Evolutionary conservation across 2,797 vertebrate species (phyloP), one percentile per base, ranked within the genome.

Genomic region (Sebastes minor): DNA sequence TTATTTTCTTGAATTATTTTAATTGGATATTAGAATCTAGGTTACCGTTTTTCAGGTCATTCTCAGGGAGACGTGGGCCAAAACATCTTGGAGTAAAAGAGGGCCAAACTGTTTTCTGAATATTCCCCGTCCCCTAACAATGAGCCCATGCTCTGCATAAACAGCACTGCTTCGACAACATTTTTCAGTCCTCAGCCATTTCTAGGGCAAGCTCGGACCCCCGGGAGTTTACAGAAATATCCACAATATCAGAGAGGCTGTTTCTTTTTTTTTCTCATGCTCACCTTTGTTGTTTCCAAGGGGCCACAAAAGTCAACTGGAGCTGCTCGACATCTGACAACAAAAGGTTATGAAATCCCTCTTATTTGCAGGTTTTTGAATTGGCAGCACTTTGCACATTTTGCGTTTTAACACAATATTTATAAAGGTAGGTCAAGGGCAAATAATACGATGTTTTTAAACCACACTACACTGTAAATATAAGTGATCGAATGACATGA

Each of bases 101-200:
- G 84, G 88, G 81, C 75, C 84, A 90, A 91, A 90, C 81, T 82
- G 85, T 89, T 88, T 80, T 83, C 74, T 83, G 85, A 88, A 88
- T 85, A 88, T 89, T 86, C 82, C 76, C 74, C 64, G 73, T 93
- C 86, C 91, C 80, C 87, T 83, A 80, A 90, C 90, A 86, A 84
- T 86, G 91, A 94, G 90, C 82, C 89, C 76, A 85, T 87, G 90
- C 93, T 94, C 93, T 95, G 94, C 94, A 95, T 95, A 95, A 95
- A 94, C 94, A 95, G 88, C 81, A 79, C 75, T 82, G 89, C 92
- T 94, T 90, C 83, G 30, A 88, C 90, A 94, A 93, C 89, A 92
- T 94, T 94, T 94, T 93, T 94, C 92, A 95, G 92, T 95, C 94
- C 92, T 95, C 94, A 95, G 94, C 92, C 92, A 92, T 96, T 96